Evolutionary conservation across 2,113 vertebrate species (phyloP).

Genomic region (Thunnus thynnus): DNA sequence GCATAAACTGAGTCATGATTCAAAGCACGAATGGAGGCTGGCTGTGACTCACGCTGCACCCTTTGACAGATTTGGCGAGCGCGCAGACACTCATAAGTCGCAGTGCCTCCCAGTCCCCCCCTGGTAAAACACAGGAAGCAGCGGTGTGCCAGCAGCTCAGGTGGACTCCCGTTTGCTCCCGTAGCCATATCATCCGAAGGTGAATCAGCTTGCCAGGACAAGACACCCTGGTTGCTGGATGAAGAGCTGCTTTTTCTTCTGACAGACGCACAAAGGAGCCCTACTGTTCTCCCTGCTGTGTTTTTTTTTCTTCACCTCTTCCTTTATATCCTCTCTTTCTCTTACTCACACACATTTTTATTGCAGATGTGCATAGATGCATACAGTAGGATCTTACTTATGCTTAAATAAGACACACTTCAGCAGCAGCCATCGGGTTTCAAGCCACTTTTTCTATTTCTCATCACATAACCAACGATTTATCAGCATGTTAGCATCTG

Average conservation of each 20-base stretch:
- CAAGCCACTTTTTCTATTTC: conserved; percentile 23
- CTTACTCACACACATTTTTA: conserved; percentile 15
- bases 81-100: conserved; percentile 36
- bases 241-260: conserved; percentile 45
- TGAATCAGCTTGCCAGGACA: conserved; percentile 62
- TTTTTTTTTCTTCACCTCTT: neutral
- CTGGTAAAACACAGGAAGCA: conserved; percentile 55
- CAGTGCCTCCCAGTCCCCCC: neutral
- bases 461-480: conserved; percentile 13
- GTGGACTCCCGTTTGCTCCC: conserved; percentile 54
- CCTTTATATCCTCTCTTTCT: conserved; percentile 12
- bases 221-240: conserved; percentile 33
- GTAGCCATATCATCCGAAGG: conserved; percentile 42
- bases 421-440: conserved; percentile 22
- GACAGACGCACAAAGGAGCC: conserved; percentile 37
- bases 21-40: conserved; percentile 58
- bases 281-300: conserved; percentile 39
- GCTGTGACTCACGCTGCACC: conserved; percentile 70
- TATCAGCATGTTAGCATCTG: conserved; percentile 26
- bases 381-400: neutral
- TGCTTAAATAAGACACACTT: conserved; percentile 21
- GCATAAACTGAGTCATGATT: conserved; percentile 73
- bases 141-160: conserved; percentile 51
- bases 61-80: conserved; percentile 65
- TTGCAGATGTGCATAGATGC: conserved; percentile 12